A percentile compares a stretch with the other conserved stretches of the same genome.
These are phyloP conservation scores for Himalopsyche japonica DNA, from an alignment of 2,888 invertebrate species.

Conservation along the genomic window DNA sequence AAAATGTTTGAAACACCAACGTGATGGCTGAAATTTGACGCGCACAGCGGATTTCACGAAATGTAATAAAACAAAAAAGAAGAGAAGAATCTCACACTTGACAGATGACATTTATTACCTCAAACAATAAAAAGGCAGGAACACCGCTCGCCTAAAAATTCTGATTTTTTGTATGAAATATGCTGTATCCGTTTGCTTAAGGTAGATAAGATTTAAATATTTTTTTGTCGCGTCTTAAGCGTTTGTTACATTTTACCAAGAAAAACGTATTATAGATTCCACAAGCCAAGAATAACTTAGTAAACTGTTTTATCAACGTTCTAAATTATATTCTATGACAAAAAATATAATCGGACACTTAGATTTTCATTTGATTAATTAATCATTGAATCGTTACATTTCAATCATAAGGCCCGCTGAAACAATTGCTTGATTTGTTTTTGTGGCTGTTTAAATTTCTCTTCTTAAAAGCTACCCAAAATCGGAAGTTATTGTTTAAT, in stretches of 20 bases:
- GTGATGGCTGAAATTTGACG: neutral
- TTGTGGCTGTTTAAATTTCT: too few species aligned
- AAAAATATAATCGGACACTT: too few species aligned
- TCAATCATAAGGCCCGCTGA: too few species aligned
- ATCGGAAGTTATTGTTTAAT: too few species aligned
- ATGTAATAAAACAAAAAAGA: constrained; percentile 1
- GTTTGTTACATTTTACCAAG: neutral
- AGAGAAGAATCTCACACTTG: neutral
- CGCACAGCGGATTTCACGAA: constrained; percentile 1
- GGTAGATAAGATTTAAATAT: neutral
- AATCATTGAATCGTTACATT: too few species aligned
- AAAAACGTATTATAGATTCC: neutral
- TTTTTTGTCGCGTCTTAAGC: neutral
- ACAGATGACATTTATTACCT: constrained; percentile 1
- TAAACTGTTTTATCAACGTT: too few species aligned
- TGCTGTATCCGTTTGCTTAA: neutral
- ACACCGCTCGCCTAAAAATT: neutral
- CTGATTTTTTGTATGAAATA: neutral
- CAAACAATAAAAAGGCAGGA: constrained; percentile 1
- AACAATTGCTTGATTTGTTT: too few species aligned
- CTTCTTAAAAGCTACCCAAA: too few species aligned
- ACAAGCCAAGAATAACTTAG: too few species aligned
- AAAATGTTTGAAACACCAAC: neutral
- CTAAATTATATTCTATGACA: too few species aligned
- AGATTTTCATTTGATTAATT: too few species aligned